Conservation (phyloP, 92 coral and sea anemone genomes). For the Scolanthus callimorphus region DNA sequence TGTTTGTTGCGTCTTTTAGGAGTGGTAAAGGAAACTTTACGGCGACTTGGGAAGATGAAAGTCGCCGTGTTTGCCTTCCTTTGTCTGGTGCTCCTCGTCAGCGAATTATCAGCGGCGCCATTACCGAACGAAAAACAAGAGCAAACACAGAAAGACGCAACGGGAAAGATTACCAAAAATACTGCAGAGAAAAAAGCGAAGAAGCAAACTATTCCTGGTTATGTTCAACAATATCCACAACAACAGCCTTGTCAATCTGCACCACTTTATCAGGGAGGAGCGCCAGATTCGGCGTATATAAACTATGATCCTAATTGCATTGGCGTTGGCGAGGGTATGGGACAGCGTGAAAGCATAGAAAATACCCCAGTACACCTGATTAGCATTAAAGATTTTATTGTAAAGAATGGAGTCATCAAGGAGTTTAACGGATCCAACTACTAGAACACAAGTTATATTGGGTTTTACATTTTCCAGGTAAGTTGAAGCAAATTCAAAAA, state of each 20-base stretch:
- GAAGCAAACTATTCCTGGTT: slow-evolving; percentile 19
- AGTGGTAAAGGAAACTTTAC: background rate
- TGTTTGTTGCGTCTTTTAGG: background rate
- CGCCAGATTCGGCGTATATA: background rate
- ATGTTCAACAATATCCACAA: no score
- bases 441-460: no score
- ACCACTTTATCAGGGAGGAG: background rate
- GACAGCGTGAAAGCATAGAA: no score
- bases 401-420: no score
- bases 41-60: slow-evolving; percentile 4
- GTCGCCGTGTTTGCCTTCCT: background rate
- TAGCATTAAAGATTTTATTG: no score
- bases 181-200: slow-evolving; percentile 4
- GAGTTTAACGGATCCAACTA: no score
- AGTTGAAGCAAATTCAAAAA: no score
- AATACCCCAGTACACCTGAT: no score
- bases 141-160: background rate
- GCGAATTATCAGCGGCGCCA: slow-evolving; percentile 15
- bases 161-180: background rate
- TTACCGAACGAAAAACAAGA: slow-evolving; percentile 12
- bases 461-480: no score
- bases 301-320: background rate
- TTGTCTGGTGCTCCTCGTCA: slow-evolving; percentile 9
- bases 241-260: no score
- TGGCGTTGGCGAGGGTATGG: no score